A percentile compares a stretch with the other conserved stretches of the same genome.
Conservation (phyloP, 2,888 invertebrate species). For the Eledone cirrhosa region DNA sequence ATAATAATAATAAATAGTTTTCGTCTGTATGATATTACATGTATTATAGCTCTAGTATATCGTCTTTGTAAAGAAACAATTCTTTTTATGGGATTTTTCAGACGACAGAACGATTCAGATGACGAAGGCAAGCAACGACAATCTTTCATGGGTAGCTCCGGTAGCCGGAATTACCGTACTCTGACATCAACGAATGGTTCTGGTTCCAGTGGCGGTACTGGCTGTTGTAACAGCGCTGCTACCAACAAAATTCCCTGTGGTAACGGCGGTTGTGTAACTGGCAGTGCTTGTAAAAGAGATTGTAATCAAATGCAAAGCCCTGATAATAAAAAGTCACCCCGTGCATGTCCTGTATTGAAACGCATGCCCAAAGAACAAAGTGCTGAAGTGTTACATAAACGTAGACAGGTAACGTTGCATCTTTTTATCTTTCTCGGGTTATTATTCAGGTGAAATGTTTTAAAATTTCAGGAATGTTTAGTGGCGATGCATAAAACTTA, state of each 20-base stretch:
- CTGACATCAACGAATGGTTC: neutral
- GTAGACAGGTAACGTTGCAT: constrained; percentile 46
- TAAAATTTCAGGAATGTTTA: no score
- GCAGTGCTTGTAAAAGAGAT: neutral
- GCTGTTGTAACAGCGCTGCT: neutral
- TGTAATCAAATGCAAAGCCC: no score
- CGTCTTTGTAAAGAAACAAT: no score
- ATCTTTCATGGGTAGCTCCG: neutral
- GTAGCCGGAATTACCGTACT: constrained; percentile 3
- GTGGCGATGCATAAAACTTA: no score
- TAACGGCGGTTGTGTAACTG: neutral
- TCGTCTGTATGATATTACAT: no score
- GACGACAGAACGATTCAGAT: neutral
- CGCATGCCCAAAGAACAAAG: constrained; percentile 41
- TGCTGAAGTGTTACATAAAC: constrained; percentile 45
- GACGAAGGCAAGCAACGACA: neutral
- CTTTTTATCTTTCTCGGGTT: neutral
- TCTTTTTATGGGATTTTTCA: no score
- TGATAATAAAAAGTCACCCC: neutral
- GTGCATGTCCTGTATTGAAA: neutral
- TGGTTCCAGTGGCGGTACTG: neutral
- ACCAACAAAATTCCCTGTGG: neutral
- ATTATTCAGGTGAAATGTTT: neutral
- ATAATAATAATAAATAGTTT: no score
- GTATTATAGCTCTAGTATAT: no score